Evolutionary conservation across 2,888 invertebrate genomes (phyloP), one percentile per base, ranked within the genome.

Genomic region (Matsumyia berberina): DNA sequence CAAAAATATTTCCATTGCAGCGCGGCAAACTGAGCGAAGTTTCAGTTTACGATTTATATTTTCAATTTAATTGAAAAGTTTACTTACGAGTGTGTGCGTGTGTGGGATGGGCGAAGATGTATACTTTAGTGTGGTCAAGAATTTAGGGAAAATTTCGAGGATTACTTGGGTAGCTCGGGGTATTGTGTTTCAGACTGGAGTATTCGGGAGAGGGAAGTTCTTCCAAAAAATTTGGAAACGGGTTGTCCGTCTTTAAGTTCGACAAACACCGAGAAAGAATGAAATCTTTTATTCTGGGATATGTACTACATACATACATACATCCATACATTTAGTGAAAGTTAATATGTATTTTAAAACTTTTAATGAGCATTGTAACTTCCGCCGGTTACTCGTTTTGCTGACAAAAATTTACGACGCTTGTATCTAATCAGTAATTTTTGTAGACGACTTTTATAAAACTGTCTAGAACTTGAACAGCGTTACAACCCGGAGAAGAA

Each of bases 41-140:
- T 46, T 49, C 3, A 1, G 39, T 29, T 58, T 42, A 58, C 58
- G 39, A 42, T 29, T 58, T 39, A 15, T 42, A 42, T 58, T 42
- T 24, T 58, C 58, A 58, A 58, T 58, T 58, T 58, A 58, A 42
- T 42, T 58, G 39, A 24, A 58, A 58, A 24, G 39, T 58, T 58
- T 58, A 24, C 12, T 29, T 49, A n/a, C n/a, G n/a, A n/a, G n/a
- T n/a, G n/a, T n/a, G n/a, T n/a, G n/a, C n/a, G 24, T 49, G 29
- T 29, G n/a, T 29, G 24, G 4, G 24, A 6, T 29, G 24, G 4
- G 24, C 2, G 24, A 49, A 11, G 6, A 29, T 49, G 24, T 49
- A 24, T 29, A 24, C 49, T 49, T 6, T 6, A 24, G 49, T 24
- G 19, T 19, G n/a, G 49, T 49, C 24, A 24, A 5, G 49, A 24